Conservation (phyloP, 2,113 vertebrate species). For the Gavia stellata region DNA sequence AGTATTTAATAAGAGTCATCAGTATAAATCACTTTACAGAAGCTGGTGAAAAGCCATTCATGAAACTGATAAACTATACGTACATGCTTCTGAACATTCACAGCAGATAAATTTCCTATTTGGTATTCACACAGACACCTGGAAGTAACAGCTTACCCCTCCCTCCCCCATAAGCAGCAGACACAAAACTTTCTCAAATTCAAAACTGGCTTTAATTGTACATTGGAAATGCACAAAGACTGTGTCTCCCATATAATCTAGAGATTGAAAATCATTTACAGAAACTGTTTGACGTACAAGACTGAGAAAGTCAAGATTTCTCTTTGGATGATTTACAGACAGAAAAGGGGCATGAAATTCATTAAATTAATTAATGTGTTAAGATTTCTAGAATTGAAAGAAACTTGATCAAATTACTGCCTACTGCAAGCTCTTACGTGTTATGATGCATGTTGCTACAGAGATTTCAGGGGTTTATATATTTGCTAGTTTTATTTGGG, state of each 20-base stretch:
- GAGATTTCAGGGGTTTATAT: neutral
- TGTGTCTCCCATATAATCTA: neutral
- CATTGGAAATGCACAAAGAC: neutral
- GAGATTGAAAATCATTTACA: neutral
- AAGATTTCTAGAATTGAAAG: neutral
- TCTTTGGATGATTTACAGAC: neutral
- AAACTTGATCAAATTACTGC: neutral
- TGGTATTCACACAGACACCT: neutral
- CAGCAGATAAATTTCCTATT: neutral
- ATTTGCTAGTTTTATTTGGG: neutral
- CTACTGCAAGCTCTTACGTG: neutral
- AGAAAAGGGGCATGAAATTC: neutral
- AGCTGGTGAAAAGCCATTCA: neutral
- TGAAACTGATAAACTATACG: neutral
- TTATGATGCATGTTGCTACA: neutral
- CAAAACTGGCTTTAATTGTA: neutral
- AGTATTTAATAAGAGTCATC: neutral
- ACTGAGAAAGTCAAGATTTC: neutral
- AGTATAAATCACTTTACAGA: conserved; percentile 22
- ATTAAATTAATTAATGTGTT: neutral
- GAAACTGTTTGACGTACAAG: neutral
- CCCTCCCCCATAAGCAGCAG: neutral
- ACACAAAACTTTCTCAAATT: neutral
- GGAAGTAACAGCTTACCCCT: neutral
- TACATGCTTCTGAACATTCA: neutral